These are phyloP conservation scores for Melanostigma gelatinosum DNA, from an alignment of 2,113 vertebrate species.

Conservation along the genomic window DNA sequence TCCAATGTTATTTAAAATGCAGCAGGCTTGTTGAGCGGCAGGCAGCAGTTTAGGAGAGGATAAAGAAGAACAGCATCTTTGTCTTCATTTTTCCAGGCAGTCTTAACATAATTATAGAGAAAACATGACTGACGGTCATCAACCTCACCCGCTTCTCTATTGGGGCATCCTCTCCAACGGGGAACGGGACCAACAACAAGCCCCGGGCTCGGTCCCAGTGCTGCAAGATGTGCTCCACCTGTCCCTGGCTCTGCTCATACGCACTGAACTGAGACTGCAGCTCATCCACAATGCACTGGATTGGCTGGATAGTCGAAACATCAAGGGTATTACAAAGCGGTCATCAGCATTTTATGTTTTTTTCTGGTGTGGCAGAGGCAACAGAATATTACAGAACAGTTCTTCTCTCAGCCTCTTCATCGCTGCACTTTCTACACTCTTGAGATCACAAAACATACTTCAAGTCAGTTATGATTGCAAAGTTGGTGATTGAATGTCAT, in stretches of 20 bases:
- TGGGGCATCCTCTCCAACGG: conserved; percentile 71
- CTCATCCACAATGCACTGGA: conserved; percentile 65
- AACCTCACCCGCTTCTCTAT: conserved; percentile 64
- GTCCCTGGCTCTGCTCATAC: conserved; percentile 81
- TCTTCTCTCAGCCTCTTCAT: conserved; percentile 79
- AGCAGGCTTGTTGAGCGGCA: too few species aligned
- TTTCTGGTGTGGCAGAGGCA: too few species aligned
- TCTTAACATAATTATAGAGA: neutral
- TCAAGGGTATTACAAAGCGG: neutral
- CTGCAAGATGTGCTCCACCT: conserved; percentile 76
- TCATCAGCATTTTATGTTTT: neutral
- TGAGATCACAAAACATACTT: conserved; percentile 1
- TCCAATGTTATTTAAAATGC: neutral
- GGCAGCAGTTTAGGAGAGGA: neutral
- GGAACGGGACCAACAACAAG: conserved; percentile 53
- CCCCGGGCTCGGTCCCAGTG: conserved; percentile 88
- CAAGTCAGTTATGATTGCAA: neutral
- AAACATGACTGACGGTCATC: neutral
- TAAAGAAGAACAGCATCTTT: neutral
- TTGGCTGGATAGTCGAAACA: neutral
- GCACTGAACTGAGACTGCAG: conserved; percentile 80
- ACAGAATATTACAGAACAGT: neutral
- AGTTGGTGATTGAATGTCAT: neutral
- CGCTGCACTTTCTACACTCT: conserved; percentile 43
- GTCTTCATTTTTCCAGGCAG: neutral